Percentiles rank a stretch among this genome's conserved stretches.
Conservation (phyloP, 2,113 vertebrate genomes). For the Menura novaehollandiae region DNA sequence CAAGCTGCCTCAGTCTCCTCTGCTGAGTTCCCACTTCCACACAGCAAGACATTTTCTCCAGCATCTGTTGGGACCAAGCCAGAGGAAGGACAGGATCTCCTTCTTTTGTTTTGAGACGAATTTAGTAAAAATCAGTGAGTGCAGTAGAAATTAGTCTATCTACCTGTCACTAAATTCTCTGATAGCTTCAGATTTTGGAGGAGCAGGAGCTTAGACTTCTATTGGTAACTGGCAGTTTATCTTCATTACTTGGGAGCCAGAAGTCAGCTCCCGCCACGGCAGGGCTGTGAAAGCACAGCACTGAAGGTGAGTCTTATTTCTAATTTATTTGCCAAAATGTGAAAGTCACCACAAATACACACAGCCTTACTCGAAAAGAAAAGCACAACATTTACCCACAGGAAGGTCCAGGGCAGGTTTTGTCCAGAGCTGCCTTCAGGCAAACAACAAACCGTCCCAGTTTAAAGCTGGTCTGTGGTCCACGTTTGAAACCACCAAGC, state of each 20-base stretch:
- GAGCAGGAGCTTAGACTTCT: not conserved
- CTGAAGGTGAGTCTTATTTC: not conserved
- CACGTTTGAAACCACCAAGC: accelerated
- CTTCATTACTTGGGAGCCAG: accelerated
- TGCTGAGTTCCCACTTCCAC: not conserved
- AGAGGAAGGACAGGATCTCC: not conserved
- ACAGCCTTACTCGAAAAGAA: accelerated
- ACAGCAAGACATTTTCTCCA: not conserved
- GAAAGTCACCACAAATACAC: accelerated
- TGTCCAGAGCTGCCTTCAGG: not conserved
- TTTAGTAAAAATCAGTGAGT: not conserved
- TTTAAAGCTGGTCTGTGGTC: accelerated
- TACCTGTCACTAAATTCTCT: not conserved
- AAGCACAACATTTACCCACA: not conserved
- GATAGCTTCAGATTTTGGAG: not conserved
- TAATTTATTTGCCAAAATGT: not conserved
- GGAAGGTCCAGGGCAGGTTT: not conserved
- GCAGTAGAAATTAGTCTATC: not conserved
- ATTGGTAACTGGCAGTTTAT: not conserved
- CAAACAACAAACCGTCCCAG: accelerated
- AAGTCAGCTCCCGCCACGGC: not conserved
- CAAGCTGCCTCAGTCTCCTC: not conserved
- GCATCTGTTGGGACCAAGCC: not conserved
- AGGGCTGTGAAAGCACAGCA: not conserved
- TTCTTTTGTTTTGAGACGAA: not conserved